Base-by-base conservation (phyloP, 2,113 vertebrate genomes). In the Furnarius figulus region DNA sequence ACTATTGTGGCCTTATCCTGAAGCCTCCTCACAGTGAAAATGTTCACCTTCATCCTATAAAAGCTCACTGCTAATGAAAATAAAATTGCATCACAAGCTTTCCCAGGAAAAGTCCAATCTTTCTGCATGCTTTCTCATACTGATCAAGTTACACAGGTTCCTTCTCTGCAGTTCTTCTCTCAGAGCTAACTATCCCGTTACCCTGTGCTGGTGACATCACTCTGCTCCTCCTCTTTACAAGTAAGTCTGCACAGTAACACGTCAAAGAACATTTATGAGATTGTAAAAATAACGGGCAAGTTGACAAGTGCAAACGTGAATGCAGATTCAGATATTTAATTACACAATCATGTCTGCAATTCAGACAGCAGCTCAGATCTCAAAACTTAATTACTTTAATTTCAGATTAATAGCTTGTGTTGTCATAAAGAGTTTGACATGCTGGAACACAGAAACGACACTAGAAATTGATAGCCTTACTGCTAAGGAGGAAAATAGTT, bases 351-450 rank as follows among this genome's bases (percentile, higher is more conserved):
- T 39, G 85, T 87, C 91, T 85, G 94, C 96, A 97, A 97, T 87
- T 96, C 96, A 96, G 96, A 96, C 94, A 93, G 97, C 79, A 91
- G 87, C 93, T 96, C 91, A 75, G 88, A 77, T 93, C 94, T 96
- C 95, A 89, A 33, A 66, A 44, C 73, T 88, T 97, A 97, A 97
- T 98, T 93, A 82, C 93, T 97, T 96, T 96, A 85, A 97, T 97
- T 98, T 96, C 93, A 93, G 85, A 95, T 84, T 18, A 96, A 94
- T 63, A 92, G 91, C 81, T 95, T 53, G 66, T 85, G 91, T 92
- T 87, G 85, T 91, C 93, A 33, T 3, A 33, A 68, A 70, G 8
- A 35, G 77, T 76, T 33, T 96, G 96, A 96, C 81, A 75, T 0
- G 3, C 79, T 21, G 30, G 59, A 93, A 93, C 56, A 59, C 74